These are phyloP conservation scores for Psittacula derbiana DNA, from an alignment of 2,797 vertebrate species.

Conservation along the genomic window DNA sequence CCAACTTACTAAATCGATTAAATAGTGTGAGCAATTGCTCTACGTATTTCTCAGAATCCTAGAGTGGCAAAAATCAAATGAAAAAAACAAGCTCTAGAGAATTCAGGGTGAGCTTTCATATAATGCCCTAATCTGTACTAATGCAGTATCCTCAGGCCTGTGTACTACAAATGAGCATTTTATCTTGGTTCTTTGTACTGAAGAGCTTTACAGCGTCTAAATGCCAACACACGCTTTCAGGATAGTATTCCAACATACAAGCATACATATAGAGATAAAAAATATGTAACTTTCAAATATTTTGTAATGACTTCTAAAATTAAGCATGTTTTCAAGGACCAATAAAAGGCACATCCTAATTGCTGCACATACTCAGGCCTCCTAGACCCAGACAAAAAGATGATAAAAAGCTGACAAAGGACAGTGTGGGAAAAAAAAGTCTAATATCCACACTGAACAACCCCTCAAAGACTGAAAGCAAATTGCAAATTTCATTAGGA, in stretches of 20 bases:
- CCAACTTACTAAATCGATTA: slow-evolving; percentile 97
- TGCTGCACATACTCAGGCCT: not conserved
- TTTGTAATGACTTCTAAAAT: not conserved
- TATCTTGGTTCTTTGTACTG: not conserved
- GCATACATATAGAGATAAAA: not conserved
- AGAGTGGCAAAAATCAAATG: slow-evolving; percentile 37
- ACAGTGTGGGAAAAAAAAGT: not conserved
- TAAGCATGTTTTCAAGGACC: not conserved
- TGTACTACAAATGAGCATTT: not conserved
- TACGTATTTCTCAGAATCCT: slow-evolving; percentile 99
- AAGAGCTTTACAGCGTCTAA: not conserved
- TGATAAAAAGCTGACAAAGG: not conserved
- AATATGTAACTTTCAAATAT: not conserved
- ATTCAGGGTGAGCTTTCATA: not conserved
- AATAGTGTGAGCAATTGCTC: slow-evolving; percentile 97
- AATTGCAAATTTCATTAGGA: not conserved
- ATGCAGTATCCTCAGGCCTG: not conserved
- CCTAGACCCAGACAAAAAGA: not conserved
- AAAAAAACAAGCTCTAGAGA: not conserved
- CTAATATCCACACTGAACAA: not conserved
- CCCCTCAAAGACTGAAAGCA: not conserved
- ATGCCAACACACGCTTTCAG: not conserved
- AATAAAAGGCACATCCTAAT: not conserved
- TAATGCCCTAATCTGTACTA: not conserved
- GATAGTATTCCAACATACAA: not conserved